Evolutionary conservation across 2,797 vertebrate genomes (phyloP), one percentile per base, ranked within the genome.

Genomic region (Gadopsis marmoratus): DNA sequence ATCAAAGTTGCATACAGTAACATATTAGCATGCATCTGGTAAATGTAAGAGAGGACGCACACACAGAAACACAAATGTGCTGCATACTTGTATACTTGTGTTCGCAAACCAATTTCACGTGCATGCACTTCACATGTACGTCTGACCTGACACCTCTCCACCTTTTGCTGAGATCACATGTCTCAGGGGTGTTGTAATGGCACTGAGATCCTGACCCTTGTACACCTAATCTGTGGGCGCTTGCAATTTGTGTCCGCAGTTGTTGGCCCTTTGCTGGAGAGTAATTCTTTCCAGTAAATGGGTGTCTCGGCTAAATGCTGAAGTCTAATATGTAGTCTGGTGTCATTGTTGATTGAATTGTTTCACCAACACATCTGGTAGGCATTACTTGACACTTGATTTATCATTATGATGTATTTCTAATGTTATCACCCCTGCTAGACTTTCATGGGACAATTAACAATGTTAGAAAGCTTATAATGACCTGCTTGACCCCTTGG

Each of bases 401-500:
- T 79, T 31, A 66, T 56, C 55, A 39, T 65, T 16, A 64, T 73
- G 71, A 76, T 65, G n/a, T 7, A 58, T 78, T 71, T 51, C 17
- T 67, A 17, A 51, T 68, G 43, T 58, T 63, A 56, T 80, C 43
- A 56, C 31, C 37, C 41, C 55, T n/a, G 13, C 31, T 47, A 35
- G 54, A 79, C 58, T 56, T 68, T 67, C 62, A 41, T 23, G 6
- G 17, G 39, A 19, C 53, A 17, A 56, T 72, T 50, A 59, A 74
- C 77, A 37, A 29, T 51, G 33, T 83, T 66, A 1, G 2, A 75
- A 65, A 72, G 21, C 45, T 37, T 37, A 10, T 29, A 47, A 7
- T 73, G 63, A 81, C 81, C 74, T 59, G 43, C 59, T 74, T 76
- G 87, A 84, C 82, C 83, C 71, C 50, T 51, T 19, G 43, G 63